A percentile compares a stretch with the other conserved stretches of the same genome.
Conservation (phyloP, 2,888 invertebrate species). For the Drosophila falleni region DNA sequence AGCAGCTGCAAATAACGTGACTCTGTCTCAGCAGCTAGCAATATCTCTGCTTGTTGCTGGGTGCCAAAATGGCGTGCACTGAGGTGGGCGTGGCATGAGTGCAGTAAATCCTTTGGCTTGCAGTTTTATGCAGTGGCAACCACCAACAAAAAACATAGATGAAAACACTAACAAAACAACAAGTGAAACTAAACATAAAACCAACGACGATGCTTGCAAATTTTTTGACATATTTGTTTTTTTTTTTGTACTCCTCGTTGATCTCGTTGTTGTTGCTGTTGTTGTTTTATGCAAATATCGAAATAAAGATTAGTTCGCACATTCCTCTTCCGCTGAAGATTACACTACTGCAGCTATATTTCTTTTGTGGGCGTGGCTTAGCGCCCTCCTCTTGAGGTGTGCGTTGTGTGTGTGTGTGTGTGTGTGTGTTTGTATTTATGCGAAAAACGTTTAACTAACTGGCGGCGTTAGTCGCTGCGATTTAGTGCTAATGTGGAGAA, state of each 20-base stretch:
- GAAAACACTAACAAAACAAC: constrained; percentile 24
- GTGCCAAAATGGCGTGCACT: constrained; percentile 11
- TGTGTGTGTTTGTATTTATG: constrained; percentile 61
- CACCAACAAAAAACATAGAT: constrained; percentile 19
- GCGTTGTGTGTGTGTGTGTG: constrained; percentile 22
- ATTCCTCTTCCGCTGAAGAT: not conserved
- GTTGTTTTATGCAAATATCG: constrained; percentile 72
- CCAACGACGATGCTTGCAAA: constrained; percentile 31
- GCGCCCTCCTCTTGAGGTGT: constrained; percentile 16
- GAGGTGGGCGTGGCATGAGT: constrained; percentile 60
- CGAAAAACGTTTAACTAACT: constrained; percentile 75
- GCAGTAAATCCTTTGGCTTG: constrained; percentile 73
- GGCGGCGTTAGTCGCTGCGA: constrained; percentile 75
- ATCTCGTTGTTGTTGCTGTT: constrained; percentile 2
- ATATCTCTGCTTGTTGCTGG: constrained; percentile 39
- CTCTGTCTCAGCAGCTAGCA: constrained; percentile 69
- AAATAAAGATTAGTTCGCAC: constrained; percentile 73
- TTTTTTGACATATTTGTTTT: constrained; percentile 70
- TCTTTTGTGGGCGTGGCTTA: constrained; percentile 56
- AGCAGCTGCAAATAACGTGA: constrained; percentile 83
- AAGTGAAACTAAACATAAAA: constrained; percentile 24
- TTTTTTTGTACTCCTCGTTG: constrained; percentile 12
- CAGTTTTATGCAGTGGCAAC: constrained; percentile 68
- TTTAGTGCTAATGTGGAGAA: constrained; percentile 75
- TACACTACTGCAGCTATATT: constrained; percentile 57